Evolutionary conservation across 2,888 invertebrate genomes (phyloP).

Genomic region (Pherbina coryleti): DNA sequence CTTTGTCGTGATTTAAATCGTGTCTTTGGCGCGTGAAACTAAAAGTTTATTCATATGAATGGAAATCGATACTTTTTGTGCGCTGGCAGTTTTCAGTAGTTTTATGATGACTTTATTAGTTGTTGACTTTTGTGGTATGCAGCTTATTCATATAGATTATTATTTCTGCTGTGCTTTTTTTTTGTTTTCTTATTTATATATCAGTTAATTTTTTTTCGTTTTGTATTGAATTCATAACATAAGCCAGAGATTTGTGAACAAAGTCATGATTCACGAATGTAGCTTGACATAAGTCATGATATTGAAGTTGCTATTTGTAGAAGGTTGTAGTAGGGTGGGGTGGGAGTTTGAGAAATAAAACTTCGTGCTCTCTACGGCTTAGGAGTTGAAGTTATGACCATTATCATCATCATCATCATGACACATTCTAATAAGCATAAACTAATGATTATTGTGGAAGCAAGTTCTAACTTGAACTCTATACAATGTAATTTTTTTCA

Average conservation of each 20-base stretch:
- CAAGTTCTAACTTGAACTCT: too few relatives aligned
- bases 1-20: conserved; percentile 28
- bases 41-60: conserved; percentile 24
- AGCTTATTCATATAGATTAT: conserved; percentile 6
- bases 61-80: conserved; percentile 19
- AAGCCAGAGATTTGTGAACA: conserved; percentile 7
- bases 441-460: neutral
- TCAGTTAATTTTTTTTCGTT: conserved; percentile 2
- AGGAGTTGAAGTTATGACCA: neutral
- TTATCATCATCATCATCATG: neutral
- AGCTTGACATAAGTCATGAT: conserved; percentile 13
- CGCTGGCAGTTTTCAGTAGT: conserved; percentile 13
- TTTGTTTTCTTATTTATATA: neutral
- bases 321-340: neutral
- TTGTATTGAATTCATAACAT: conserved; percentile 1
- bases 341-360: neutral
- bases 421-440: neutral
- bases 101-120: conserved; percentile 38
- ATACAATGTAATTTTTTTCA: neutral
- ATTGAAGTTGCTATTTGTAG: neutral
- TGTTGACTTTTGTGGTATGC: conserved; percentile 5
- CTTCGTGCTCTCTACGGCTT: neutral
- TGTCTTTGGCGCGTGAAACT: conserved; percentile 30
- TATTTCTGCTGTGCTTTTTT: neutral
- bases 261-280: conserved; percentile 37